Conservation (phyloP, 2,113 vertebrate species). For the Esox niger region DNA sequence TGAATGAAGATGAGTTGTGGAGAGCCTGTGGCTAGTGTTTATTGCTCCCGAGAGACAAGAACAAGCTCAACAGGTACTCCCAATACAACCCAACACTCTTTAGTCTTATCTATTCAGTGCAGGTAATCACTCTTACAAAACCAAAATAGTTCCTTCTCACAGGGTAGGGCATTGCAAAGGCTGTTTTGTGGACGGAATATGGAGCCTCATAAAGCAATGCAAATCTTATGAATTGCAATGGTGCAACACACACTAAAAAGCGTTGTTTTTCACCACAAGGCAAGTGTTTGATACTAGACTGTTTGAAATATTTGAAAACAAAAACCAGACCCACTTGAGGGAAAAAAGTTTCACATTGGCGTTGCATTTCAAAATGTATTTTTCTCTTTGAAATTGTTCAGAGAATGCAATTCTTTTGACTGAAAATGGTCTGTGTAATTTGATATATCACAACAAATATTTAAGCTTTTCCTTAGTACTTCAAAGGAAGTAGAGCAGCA, state of each 20-base stretch:
- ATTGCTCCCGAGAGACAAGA: neutral
- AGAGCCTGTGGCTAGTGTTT: neutral
- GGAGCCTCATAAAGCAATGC: too few relatives aligned
- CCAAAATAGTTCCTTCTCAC: too few relatives aligned
- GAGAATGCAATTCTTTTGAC: neutral
- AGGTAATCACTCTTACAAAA: too few relatives aligned
- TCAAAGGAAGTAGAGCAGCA: neutral
- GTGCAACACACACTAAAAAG: neutral
- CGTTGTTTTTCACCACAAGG: neutral
- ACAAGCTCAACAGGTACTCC: neutral
- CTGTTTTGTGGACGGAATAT: too few relatives aligned
- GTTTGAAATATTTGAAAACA: too few relatives aligned
- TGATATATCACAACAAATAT: slow-evolving; percentile 3
- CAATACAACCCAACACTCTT: too few relatives aligned
- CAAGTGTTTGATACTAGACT: neutral
- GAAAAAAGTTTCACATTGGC: neutral
- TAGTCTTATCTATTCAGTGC: too few relatives aligned
- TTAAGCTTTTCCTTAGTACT: neutral
- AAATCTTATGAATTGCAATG: neutral
- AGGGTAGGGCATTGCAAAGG: too few relatives aligned
- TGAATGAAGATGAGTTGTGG: too few relatives aligned
- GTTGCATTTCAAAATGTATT: neutral
- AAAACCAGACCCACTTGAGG: too few relatives aligned
- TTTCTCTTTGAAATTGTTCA: slow-evolving; percentile 7
- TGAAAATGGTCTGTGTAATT: neutral